Conservation (phyloP, 2,113 vertebrate species). For the Chloropsis hardwickii region DNA sequence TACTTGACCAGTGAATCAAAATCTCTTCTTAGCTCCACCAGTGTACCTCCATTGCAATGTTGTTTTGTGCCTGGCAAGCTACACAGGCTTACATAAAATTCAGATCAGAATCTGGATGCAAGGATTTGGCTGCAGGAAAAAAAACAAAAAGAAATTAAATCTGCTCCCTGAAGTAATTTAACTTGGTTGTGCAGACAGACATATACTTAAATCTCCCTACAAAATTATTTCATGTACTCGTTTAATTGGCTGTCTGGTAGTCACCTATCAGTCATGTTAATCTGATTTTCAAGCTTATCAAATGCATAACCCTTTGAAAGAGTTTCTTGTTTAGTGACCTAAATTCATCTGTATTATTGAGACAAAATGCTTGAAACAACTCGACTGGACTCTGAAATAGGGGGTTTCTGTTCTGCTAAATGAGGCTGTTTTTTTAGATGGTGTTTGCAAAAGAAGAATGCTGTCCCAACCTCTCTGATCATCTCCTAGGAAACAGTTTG, state of each 20-base stretch:
- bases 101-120: background rate
- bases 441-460: background rate
- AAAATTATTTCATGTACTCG: background rate
- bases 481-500: slow-evolving; percentile 35
- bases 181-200: background rate
- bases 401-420: background rate
- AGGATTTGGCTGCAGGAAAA: background rate
- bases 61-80: background rate
- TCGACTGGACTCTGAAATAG: background rate
- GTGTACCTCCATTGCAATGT: background rate
- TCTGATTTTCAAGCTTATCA: background rate
- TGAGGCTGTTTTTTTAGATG: background rate
- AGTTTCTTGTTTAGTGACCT: background rate
- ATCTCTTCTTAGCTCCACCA: background rate
- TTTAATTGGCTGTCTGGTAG: slow-evolving; percentile 31
- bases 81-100: background rate
- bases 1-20: background rate
- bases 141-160: background rate
- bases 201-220: background rate
- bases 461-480: background rate
- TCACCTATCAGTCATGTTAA: slow-evolving; percentile 3
- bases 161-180: background rate
- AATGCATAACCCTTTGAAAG: slow-evolving; percentile 21
- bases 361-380: background rate
- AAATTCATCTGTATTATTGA: background rate